Base-by-base conservation (phyloP, 2,888 invertebrate genomes). In the Mythimna ferrago region DNA sequence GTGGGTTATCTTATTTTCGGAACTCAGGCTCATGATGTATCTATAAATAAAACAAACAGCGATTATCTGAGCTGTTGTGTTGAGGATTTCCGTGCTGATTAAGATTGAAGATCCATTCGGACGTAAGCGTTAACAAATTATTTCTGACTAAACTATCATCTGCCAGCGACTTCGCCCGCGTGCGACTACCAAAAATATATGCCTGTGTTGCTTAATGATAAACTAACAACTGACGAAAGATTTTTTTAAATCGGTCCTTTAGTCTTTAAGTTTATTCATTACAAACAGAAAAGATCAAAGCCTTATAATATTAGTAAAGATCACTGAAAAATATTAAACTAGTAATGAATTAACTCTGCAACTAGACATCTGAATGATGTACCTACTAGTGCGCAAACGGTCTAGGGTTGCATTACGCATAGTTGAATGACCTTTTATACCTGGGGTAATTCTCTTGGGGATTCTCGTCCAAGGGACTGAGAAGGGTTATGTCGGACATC, bases 371-470 rank as follows among this genome's bases (percentile, higher is more conserved):
- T 14, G 11, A 26, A 44, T 44, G 32, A 32, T 5, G 32, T 32
- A 32, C 32, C 32, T 9, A 16, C 35, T 11, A 6, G 51, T 51
- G 56, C 32, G 61, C 38, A 7, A 32, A 14, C 11, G 7, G 38
- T 41, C n/a, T 41, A 1, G 16, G 19, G 16, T 10, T 71, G 78
- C 71, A 71, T 14, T 71, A 74, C 78, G 54, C 48, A 71, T 51
- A 71, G 78, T 48, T 78, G 54, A 78, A 75, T 78, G 35, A 78
- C 62, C 78, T 62, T 62, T 62, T 35, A 57, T 57, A 53, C 32
- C 7, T 57, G 51, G 51, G 51, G 71, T 62, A 57, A 56, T 11
- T 10, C 61, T 35, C 56, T 32, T 41, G 32, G 61, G 56, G 32
- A 44, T 32, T 14, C n/a, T 6, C 16, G 14, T 11, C 44, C 11